Percentiles rank a stretch among this genome's conserved stretches.
phyloP scores from a whole-genome alignment of 2,888 invertebrate species.

The Taphrorychus bicolor region DNA sequence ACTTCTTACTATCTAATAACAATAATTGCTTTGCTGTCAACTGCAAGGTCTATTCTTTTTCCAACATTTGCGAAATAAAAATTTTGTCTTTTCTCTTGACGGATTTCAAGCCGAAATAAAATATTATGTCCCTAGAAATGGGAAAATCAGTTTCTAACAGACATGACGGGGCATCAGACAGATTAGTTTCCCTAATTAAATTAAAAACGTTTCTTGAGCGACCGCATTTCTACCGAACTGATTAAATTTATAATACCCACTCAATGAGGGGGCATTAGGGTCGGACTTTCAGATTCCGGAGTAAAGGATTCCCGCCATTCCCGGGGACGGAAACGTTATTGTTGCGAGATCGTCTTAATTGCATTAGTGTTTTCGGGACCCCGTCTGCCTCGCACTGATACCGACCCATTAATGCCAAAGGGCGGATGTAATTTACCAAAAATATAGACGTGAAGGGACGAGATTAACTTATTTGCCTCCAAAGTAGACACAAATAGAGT shows the following conservation, averaged over 20 bases:
- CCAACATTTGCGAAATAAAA: neutral
- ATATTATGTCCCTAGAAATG: no score
- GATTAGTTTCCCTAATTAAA: no score
- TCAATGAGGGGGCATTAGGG: slow-evolving; percentile 1
- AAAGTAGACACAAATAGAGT: no score
- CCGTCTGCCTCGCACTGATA: slow-evolving; percentile 39
- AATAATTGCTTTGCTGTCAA: neutral
- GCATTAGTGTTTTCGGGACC: slow-evolving; percentile 38
- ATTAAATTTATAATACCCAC: no score
- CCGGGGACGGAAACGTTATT: slow-evolving; percentile 36
- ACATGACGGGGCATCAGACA: no score
- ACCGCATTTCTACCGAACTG: no score
- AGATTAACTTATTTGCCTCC: no score
- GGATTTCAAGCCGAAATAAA: neutral
- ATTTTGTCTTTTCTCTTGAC: neutral
- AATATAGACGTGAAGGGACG: slow-evolving; percentile 35
- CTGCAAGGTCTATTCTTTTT: neutral
- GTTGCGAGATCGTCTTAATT: slow-evolving; percentile 42
- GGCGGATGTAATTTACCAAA: slow-evolving; percentile 39
- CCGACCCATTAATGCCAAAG: slow-evolving; percentile 38
- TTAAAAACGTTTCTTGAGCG: no score
- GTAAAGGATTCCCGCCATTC: slow-evolving; percentile 36
- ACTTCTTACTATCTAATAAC: neutral
- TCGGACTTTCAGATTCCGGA: slow-evolving; percentile 35
- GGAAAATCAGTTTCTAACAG: no score